These are phyloP conservation scores for Agonopterix heracliana DNA, from an alignment of 2,888 invertebrate genomes.

Conservation along the genomic window DNA sequence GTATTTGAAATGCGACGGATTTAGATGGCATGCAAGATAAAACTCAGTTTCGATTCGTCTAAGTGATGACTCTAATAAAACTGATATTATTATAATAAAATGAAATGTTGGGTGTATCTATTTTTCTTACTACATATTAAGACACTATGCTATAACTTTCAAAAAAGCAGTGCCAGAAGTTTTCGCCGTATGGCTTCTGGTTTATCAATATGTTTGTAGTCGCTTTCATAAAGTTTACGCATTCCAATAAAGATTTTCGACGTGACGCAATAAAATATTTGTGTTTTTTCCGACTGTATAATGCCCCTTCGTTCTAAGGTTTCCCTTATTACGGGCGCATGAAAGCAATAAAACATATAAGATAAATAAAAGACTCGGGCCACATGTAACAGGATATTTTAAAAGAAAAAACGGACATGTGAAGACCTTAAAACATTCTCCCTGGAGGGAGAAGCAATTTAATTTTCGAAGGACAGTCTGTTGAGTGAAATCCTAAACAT, in stretches of 20 bases:
- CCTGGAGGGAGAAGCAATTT: constrained; percentile 55
- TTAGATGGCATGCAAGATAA: constrained; percentile 1
- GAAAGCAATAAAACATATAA: constrained; percentile 53
- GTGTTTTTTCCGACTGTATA: too few species aligned
- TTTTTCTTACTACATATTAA: too few species aligned
- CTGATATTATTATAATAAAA: too few species aligned
- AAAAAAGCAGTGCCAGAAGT: too few species aligned
- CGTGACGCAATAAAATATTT: too few species aligned
- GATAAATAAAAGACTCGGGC: constrained; percentile 42
- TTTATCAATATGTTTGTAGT: too few species aligned
- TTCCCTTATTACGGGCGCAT: constrained; percentile 45
- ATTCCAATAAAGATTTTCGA: too few species aligned
- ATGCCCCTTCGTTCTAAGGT: constrained; percentile 24
- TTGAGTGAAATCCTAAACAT: constrained; percentile 70
- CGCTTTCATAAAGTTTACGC: neutral
- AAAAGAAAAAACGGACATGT: constrained; percentile 46
- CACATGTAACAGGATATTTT: constrained; percentile 64
- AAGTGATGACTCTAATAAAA: too few species aligned
- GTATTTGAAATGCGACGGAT: constrained; percentile 44
- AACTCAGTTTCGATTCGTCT: neutral
- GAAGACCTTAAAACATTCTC: constrained; percentile 63
- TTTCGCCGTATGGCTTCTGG: too few species aligned
- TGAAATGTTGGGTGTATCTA: too few species aligned
- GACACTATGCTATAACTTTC: too few species aligned
- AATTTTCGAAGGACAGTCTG: constrained; percentile 61